These are phyloP conservation scores for Sciurus carolinensis DNA, from an alignment of 2,797 vertebrate species.

Conservation along the genomic window DNA sequence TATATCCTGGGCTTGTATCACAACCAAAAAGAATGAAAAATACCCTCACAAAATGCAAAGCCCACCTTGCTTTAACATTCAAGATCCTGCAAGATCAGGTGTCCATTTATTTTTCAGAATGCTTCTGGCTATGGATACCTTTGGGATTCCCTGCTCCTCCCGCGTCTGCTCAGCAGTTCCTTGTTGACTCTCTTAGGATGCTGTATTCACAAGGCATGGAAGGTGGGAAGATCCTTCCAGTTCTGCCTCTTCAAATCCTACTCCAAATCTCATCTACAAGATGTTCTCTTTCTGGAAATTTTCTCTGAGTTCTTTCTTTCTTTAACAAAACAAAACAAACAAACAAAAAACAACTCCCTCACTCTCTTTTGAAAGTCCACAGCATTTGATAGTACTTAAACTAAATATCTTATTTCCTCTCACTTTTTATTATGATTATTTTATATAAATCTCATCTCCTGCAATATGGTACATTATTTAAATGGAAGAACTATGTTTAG, in stretches of 20 bases:
- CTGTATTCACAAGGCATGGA: background rate
- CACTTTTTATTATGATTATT: conserved; percentile 24
- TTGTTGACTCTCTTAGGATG: background rate
- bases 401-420: conserved; percentile 41
- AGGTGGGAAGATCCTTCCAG: background rate
- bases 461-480: background rate
- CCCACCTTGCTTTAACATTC: background rate
- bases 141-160: background rate
- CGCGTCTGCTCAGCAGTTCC: background rate
- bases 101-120: background rate
- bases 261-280: background rate
- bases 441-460: conserved; percentile 34
- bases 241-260: background rate
- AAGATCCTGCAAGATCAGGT: background rate
- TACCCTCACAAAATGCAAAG: background rate
- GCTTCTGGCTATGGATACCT: background rate
- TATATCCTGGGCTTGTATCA: too few relatives aligned
- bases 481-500: background rate
- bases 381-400: background rate
- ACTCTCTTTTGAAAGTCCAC: background rate
- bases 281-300: conserved; percentile 40
- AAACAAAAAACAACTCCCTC: background rate
- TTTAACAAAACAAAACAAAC: background rate
- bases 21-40: background rate
- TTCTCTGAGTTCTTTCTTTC: background rate